Evolutionary conservation across 2,888 invertebrate genomes (phyloP), one percentile per base, ranked within the genome.

Genomic region (Oscheius onirici): DNA sequence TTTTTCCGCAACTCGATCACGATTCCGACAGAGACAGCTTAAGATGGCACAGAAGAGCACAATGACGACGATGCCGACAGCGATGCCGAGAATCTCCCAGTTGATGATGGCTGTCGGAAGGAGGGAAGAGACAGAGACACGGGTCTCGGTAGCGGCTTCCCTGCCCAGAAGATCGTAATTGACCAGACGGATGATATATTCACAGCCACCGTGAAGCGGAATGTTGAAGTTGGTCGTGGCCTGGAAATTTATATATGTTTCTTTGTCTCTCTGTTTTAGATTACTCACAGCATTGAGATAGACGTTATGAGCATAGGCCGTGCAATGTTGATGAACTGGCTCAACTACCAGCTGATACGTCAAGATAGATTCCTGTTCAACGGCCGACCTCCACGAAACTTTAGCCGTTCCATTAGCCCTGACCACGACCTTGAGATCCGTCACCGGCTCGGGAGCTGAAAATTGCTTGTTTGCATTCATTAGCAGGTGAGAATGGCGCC

Each of bases 391-490:
- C 86, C 86, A 86, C 0, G 77, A 72, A 20, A 86, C 71, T 15
- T 54, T 40, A 6, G 80, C 83, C 0, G 83, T 78, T 1, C 78
- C 80, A 61, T 85, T 84, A 8, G 79, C 49, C 49, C 74, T 74
- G 10, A 82, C 66, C 2, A 69, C 71, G 2, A 86, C 79, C 24
- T 75, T 73, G 28, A 86, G 74, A 40, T 84, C 76, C 15, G 75
- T 54, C 2, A 86, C 83, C 11, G 86, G 80, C 66, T 86, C 86
- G 10, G 86, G 86, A 0, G 84, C 84, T 84, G 71, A 52, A 82
- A 79, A 34, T 34, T 34, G 34, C 34, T 34, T 52, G 17, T n/a
- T 8, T 24, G 24, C 26, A 58, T 41, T 60, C 57, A 57, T 10
- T 11, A n/a, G 34, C 20, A 57, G 17, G 22, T 57, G 17, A 15